Evolutionary conservation across 2,113 vertebrate genomes (phyloP).

Genomic region (Tachysurus vachellii): DNA sequence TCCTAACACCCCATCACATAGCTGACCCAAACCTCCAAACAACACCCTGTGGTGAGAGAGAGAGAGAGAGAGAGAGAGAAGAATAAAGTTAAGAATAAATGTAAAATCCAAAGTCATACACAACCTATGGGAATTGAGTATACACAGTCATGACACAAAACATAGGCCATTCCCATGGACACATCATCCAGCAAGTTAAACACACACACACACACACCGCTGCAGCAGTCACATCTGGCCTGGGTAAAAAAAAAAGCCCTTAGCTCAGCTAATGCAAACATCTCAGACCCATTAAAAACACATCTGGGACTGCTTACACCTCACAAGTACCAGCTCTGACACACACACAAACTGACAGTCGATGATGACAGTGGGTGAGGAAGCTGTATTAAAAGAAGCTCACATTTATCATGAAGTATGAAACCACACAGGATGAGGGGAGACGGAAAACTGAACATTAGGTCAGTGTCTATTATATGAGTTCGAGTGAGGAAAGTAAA

Average conservation of each 20-base stretch:
- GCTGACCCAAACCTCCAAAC: constrained; percentile 88
- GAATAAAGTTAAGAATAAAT: neutral
- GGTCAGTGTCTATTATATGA: neutral
- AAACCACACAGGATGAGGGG: constrained; percentile 14
- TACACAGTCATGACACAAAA: constrained; percentile 1
- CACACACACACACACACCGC: constrained; percentile 44
- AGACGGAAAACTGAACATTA: neutral
- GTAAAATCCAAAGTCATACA: neutral
- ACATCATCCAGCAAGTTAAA: constrained; percentile 28
- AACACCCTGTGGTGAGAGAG: constrained; percentile 73
- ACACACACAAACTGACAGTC: constrained; percentile 19
- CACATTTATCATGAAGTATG: constrained; percentile 10
- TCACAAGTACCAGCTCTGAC: constrained; percentile 12
- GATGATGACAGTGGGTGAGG: constrained; percentile 21
- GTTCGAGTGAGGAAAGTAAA: neutral
- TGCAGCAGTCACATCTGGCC: constrained; percentile 64
- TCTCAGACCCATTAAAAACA: constrained; percentile 69
- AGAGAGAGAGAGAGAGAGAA: neutral
- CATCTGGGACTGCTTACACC: constrained; percentile 55
- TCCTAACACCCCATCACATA: constrained; percentile 86
- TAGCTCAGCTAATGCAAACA: constrained; percentile 71
- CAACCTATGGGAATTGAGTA: constrained; percentile 5
- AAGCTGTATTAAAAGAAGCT: constrained; percentile 4
- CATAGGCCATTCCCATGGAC: constrained; percentile 33
- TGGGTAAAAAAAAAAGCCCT: constrained; percentile 58